Evolutionary conservation across 2,888 invertebrate genomes (phyloP), one percentile per base, ranked within the genome.

Genomic region (Eucera pruinosa): DNA sequence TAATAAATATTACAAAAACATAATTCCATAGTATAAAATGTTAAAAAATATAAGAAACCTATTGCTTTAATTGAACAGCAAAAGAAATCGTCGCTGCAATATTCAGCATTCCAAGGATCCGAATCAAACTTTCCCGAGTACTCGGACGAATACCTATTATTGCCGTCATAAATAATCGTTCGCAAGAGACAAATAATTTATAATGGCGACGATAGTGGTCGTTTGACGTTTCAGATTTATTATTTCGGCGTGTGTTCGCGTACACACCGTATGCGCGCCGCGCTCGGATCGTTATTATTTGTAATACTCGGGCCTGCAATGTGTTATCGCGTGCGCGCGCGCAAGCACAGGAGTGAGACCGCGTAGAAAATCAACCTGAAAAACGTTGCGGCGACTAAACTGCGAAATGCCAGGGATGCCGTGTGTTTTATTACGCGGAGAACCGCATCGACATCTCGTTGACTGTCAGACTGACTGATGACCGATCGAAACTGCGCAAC

Each of bases 401-500:
- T 81, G 75, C 78, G 75, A 75, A 78, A 75, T 65, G 78, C 66
- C 80, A 18, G 74, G 52, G 41, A 50, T 61, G 48, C 25, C 65
- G 69, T 52, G 81, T 72, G 78, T 83, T 83, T 83, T 83, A 83
- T 83, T 73, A 78, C 75, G 78, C 81, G 67, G 83, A 73, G 76
- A 71, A 81, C 78, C 81, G 81, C 83, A 78, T 76, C 83, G 83
- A 83, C 83, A 74, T 83, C 80, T 80, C 80, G 74, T 78, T 73
- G 69, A 54, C 69, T 74, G 79, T 78, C 79, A 78, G 54, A 20
- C 72, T 80, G 80, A 80, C 74, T 71, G 80, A 80, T 80, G 80
- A 69, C 67, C 68, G 65, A 79, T 80, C 80, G 78, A 78, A 80
- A 74, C 68, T 66, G 68, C 73, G 73, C 68, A 72, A 77, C 79